A percentile compares a stretch with the other conserved stretches of the same genome.
Evolutionary conservation across 1,140 invertebrate species (phyloP).

Genomic region (Sminthurinus signatus): DNA sequence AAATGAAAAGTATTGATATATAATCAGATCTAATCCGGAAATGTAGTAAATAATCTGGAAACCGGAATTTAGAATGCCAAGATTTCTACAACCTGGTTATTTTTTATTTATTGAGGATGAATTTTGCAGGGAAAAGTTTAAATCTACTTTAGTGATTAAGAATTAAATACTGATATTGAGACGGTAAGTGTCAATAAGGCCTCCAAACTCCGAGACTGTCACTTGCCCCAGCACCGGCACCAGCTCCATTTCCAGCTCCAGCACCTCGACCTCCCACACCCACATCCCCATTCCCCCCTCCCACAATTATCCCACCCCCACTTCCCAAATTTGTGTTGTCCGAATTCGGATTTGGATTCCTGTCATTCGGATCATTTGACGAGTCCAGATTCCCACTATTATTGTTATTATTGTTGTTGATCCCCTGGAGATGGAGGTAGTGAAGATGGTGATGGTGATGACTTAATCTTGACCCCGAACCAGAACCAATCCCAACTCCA

Average conservation of each 20-base stretch:
- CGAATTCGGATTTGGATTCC: neutral
- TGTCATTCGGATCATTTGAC: neutral
- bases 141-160: too few relatives aligned
- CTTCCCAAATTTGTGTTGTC: constrained; percentile 14
- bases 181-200: constrained; percentile 20
- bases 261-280: neutral
- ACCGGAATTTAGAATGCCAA: too few relatives aligned
- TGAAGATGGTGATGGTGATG: constrained; percentile 6
- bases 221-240: neutral
- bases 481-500: neutral
- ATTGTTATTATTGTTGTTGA: too few relatives aligned
- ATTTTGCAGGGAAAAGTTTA: neutral
- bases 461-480: neutral
- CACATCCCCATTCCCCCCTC: neutral
- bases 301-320: constrained; percentile 7
- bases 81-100: too few relatives aligned
- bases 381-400: neutral
- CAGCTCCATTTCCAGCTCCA: constrained; percentile 4
- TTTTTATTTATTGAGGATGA: neutral
- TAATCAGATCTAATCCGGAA: too few relatives aligned
- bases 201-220: constrained; percentile 34
- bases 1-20: too few relatives aligned
- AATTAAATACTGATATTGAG: too few relatives aligned
- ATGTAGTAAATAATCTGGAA: too few relatives aligned
- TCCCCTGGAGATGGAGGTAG: constrained; percentile 19